phyloP scores from a whole-genome alignment of 2,888 invertebrate genomes.

The Himalopsyche anomala region DNA sequence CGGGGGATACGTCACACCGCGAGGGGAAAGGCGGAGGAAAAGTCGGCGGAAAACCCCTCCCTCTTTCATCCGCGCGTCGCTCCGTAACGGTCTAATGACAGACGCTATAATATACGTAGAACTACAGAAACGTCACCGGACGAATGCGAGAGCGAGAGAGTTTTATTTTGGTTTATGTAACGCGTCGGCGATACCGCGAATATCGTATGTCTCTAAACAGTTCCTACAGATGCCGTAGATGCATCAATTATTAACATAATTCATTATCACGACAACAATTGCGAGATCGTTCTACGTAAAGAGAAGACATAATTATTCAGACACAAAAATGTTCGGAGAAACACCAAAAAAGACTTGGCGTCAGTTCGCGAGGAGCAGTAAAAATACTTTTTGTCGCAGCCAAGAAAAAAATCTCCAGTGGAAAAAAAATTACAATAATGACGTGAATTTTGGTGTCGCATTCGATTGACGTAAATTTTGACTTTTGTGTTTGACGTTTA shows the following conservation, averaged over 20 bases:
- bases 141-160: slow-evolving; percentile 32
- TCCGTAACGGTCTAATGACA: slow-evolving; percentile 64
- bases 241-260: neutral
- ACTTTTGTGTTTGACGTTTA: no score
- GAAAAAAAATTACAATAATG: neutral
- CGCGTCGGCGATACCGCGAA: slow-evolving; percentile 44
- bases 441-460: neutral
- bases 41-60: slow-evolving; percentile 27
- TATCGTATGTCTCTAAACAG: slow-evolving; percentile 45
- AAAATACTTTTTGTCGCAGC: slow-evolving; percentile 16
- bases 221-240: slow-evolving; percentile 41
- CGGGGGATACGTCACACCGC: slow-evolving; percentile 66
- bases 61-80: slow-evolving; percentile 45
- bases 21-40: slow-evolving; percentile 28
- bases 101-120: slow-evolving; percentile 57
- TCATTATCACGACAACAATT: neutral
- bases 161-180: slow-evolving; percentile 61
- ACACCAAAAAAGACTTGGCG: slow-evolving; percentile 3
- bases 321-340: neutral
- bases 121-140: slow-evolving; percentile 58
- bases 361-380: neutral
- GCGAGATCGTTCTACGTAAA: slow-evolving; percentile 11
- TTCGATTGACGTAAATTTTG: slow-evolving; percentile 18
- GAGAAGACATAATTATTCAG: neutral
- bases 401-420: neutral